A percentile compares a stretch with the other conserved stretches of the same genome.
phyloP scores from a whole-genome alignment of 1,140 invertebrate genomes.

The Parasteatoda tepidariorum region DNA sequence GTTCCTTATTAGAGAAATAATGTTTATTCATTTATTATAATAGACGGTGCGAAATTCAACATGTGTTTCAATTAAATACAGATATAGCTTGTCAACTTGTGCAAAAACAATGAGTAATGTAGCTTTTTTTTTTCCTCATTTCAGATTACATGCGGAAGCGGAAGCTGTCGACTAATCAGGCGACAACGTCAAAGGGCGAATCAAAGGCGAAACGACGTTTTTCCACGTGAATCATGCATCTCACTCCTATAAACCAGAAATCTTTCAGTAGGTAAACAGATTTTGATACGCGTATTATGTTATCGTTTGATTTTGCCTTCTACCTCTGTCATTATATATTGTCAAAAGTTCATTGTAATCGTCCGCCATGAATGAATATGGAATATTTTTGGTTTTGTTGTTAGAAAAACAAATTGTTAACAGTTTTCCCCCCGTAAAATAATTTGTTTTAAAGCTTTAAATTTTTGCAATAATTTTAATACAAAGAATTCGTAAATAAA shows the following conservation, averaged over 20 bases:
- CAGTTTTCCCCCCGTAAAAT: too few relatives aligned
- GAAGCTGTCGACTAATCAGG: conserved; percentile 19
- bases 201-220: conserved; percentile 13
- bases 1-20: too few relatives aligned
- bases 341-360: too few relatives aligned
- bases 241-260: conserved; percentile 9
- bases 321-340: too few relatives aligned
- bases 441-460: too few relatives aligned
- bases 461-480: too few relatives aligned
- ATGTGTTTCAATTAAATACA: not conserved
- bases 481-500: too few relatives aligned
- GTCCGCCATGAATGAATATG: too few relatives aligned
- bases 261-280: conserved; percentile 22
- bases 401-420: too few relatives aligned
- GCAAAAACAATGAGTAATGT: conserved; percentile 8
- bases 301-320: too few relatives aligned
- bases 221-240: conserved; percentile 29
- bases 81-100: not conserved
- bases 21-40: conserved; percentile 8
- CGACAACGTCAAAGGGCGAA: not conserved
- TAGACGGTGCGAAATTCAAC: not conserved
- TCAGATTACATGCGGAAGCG: conserved; percentile 48
- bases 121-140: conserved; percentile 5
- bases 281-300: too few relatives aligned
- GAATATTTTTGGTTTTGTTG: too few relatives aligned